A percentile compares a stretch with the other conserved stretches of the same genome.
phyloP scores from a whole-genome alignment of 2,113 vertebrate genomes.

The Oncorhynchus nerka region DNA sequence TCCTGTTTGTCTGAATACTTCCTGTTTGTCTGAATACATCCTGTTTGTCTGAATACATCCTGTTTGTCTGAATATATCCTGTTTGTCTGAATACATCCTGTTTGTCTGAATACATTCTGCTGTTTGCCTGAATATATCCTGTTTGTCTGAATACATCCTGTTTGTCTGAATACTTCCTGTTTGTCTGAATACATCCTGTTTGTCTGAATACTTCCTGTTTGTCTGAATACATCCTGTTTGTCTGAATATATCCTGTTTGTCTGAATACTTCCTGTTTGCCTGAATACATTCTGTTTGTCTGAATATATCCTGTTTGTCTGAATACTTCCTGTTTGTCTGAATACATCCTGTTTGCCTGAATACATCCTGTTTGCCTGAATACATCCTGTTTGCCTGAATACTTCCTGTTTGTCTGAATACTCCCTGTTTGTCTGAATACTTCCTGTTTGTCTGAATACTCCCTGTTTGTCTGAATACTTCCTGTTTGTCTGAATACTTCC shows the following conservation, averaged over 20 bases:
- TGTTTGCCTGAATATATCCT: too few relatives aligned
- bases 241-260: conserved; percentile 51
- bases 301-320: conserved; percentile 54
- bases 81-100: too few relatives aligned
- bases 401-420: conserved; percentile 41
- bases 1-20: background rate
- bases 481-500: background rate
- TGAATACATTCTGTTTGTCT: conserved; percentile 55
- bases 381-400: conserved; percentile 33
- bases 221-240: conserved; percentile 52
- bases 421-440: conserved; percentile 36
- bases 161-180: too few relatives aligned
- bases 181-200: too few relatives aligned
- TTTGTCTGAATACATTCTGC: too few relatives aligned
- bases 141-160: too few relatives aligned
- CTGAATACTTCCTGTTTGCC: conserved; percentile 54
- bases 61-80: too few relatives aligned
- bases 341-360: conserved; percentile 54
- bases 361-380: conserved; percentile 36
- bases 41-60: too few relatives aligned
- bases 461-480: conserved; percentile 54
- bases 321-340: conserved; percentile 54
- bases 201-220: too few relatives aligned
- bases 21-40: background rate
- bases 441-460: conserved; percentile 55